Evolutionary conservation across 1,140 invertebrate genomes (phyloP), one percentile per base, ranked within the genome.

Genomic region (Lasioglossum albipes): DNA sequence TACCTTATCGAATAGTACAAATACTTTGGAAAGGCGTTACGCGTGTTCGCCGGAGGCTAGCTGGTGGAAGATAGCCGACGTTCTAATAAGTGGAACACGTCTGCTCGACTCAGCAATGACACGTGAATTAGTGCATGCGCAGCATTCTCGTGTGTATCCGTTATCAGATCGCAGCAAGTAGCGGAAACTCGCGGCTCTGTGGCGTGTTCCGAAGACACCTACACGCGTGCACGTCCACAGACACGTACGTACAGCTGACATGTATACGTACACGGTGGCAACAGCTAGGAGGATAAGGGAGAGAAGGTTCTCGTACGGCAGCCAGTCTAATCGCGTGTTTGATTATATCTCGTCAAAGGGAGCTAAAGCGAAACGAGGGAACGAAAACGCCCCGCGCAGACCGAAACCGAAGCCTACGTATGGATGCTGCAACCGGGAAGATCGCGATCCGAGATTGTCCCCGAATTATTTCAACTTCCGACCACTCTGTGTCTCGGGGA

Each of bases 301-400:
- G 2, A 31, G 62, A 7, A 1, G 52, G 52, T 54, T 65, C 12
- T 7, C 31, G 31, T 31, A 65, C 13, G 9, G 31, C 31, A 31
- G 31, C 2, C 31, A 5, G 62, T 41, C 75, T 82, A 82, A 82
- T 82, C 81, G 65, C 70, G 75, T 73, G 69, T 79, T 79, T 79
- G 77, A 82, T 82, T 54, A 73, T 73, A 62, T 65, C 68, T 62
- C 62, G 75, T 77, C 68, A 78, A 65, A 61, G 75, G 70, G 57
- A 73, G 69, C 6, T 67, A 73, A 79, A 75, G 42, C 68, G 68
- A 72, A 59, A 59, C 57, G 57, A 59, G 57, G n/a, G 75, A 57
- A 70, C 67, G 49, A 70, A 42, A 59, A 66, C 42, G 68, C 49
- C 49, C 49, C 49, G 62, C 52, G 67, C 54, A 81, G 76, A 54